phyloP scores from a whole-genome alignment of 2,888 invertebrate genomes.

The Glaucopsyche alexis region DNA sequence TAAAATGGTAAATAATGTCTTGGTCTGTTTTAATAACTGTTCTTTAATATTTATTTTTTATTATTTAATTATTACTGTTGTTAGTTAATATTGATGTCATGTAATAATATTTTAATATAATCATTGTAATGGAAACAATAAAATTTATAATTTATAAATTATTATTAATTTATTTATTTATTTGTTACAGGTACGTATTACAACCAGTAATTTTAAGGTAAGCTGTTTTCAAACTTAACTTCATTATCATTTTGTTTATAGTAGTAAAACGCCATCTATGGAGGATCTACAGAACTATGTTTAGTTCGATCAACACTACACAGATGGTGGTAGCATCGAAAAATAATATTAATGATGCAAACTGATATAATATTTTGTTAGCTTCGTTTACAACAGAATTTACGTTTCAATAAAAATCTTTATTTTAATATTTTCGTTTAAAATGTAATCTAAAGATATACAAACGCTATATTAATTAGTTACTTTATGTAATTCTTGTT shows the following conservation, averaged over 20 bases:
- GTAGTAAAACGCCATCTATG: constrained; percentile 55
- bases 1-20: not conserved
- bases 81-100: too few relatives aligned
- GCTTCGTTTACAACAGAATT: too few relatives aligned
- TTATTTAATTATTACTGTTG: not conserved
- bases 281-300: constrained; percentile 42
- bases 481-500: too few relatives aligned
- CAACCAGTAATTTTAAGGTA: not conserved
- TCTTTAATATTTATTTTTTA: not conserved
- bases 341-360: not conserved
- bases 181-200: constrained; percentile 57
- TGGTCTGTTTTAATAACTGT: not conserved
- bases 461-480: too few relatives aligned
- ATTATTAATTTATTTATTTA: constrained; percentile 5
- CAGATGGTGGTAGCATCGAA: constrained; percentile 51
- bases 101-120: not conserved
- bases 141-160: not conserved
- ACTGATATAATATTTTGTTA: not conserved
- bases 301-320: constrained; percentile 46
- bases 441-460: not conserved
- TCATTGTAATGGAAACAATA: not conserved
- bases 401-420: too few relatives aligned
- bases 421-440: too few relatives aligned
- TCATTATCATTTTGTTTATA: not conserved
- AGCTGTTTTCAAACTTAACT: not conserved